Evolutionary conservation across 2,113 vertebrate species (phyloP).

Genomic region (Otolemur garnettii): DNA sequence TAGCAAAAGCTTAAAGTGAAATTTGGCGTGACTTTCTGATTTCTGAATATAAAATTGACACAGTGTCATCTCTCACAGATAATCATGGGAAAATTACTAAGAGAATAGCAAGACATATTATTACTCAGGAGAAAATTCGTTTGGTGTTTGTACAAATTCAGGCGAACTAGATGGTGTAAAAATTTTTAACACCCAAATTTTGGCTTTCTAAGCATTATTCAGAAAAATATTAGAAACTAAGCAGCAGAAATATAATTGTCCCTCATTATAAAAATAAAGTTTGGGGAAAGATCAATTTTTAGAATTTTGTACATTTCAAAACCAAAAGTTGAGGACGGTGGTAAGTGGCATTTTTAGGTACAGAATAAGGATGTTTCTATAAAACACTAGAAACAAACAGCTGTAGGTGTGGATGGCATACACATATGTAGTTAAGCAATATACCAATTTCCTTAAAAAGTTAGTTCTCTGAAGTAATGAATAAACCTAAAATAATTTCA

Average conservation of each 20-base stretch:
- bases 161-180: background rate
- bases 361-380: background rate
- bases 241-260: background rate
- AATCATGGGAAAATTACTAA: slow-evolving; percentile 7
- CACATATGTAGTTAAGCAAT: background rate
- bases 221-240: slow-evolving; percentile 14
- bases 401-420: background rate
- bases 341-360: slow-evolving; percentile 28
- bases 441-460: background rate
- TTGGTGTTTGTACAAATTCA: background rate
- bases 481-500: slow-evolving; percentile 43
- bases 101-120: background rate
- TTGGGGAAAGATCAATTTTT: background rate
- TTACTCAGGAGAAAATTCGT: background rate
- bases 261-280: background rate
- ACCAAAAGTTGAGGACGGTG: background rate
- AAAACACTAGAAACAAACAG: slow-evolving; percentile 22
- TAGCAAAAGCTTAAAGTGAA: slow-evolving; percentile 19
- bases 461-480: slow-evolving; percentile 44
- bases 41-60: background rate
- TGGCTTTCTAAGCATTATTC: background rate
- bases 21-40: background rate
- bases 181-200: background rate
- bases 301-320: slow-evolving; percentile 25
- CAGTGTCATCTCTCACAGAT: background rate